A percentile compares a stretch with the other conserved stretches of the same genome.
Conservation (phyloP, 2,797 vertebrate genomes). For the Lithobates sylvaticus region DNA sequence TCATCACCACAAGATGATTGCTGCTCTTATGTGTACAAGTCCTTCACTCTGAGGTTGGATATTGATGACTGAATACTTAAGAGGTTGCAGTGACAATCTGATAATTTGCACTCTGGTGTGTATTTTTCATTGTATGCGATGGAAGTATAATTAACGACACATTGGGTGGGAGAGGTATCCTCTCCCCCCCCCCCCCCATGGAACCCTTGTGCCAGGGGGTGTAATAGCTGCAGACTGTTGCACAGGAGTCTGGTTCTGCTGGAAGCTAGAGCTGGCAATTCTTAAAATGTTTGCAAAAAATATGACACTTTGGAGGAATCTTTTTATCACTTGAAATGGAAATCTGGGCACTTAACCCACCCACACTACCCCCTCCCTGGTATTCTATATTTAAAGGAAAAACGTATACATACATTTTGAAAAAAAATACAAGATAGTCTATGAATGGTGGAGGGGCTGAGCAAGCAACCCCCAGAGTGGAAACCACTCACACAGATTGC, state of each 20-base stretch:
- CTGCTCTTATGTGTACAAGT: conserved; percentile 72
- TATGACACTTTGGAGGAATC: too few species aligned
- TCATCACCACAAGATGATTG: conserved; percentile 72
- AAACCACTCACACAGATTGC: too few species aligned
- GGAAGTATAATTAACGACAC: conserved; percentile 67
- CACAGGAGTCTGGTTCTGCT: background rate
- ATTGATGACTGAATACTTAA: conserved; percentile 80
- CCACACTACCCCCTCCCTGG: too few species aligned
- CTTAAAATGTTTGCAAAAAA: too few species aligned
- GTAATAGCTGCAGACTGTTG: conserved; percentile 8
- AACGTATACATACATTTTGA: too few species aligned
- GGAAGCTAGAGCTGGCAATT: background rate
- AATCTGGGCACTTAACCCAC: too few species aligned
- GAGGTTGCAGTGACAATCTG: conserved; percentile 88
- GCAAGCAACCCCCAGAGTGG: too few species aligned
- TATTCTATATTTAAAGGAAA: too few species aligned
- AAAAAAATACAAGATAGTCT: too few species aligned
- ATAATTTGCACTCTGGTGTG: conserved; percentile 85
- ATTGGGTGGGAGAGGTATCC: background rate
- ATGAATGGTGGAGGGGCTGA: too few species aligned
- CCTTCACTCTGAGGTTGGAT: conserved; percentile 76
- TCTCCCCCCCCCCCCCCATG: background rate
- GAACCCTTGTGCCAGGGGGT: conserved; percentile 34
- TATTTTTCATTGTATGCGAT: conserved; percentile 73
- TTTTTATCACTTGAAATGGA: too few species aligned